These are phyloP conservation scores for Hippoglossus stenolepis DNA, from an alignment of 2,113 vertebrate species.

Conservation along the genomic window DNA sequence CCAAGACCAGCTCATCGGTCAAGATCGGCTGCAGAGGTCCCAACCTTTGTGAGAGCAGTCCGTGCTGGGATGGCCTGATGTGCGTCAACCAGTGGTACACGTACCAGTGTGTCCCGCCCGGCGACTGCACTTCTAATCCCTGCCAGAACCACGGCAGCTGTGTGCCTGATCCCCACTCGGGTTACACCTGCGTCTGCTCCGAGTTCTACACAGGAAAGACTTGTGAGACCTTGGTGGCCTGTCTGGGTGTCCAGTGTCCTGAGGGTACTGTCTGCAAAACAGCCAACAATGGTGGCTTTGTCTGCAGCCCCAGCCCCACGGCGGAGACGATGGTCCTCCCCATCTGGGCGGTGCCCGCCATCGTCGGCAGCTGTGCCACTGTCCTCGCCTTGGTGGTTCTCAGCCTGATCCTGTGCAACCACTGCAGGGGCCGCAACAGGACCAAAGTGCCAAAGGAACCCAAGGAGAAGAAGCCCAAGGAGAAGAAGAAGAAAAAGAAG, in stretches of 20 bases:
- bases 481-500: constrained; percentile 98
- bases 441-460: constrained; percentile 85
- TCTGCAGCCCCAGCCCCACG: constrained; percentile 80
- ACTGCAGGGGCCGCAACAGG: constrained; percentile 89
- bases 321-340: constrained; percentile 86
- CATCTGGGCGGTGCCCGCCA: constrained; percentile 96
- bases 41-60: constrained; percentile 91
- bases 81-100: constrained; percentile 96
- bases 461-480: constrained; percentile 90
- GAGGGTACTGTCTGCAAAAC: constrained; percentile 86
- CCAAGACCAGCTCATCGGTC: constrained; percentile 88
- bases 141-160: constrained; percentile 95
- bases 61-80: constrained; percentile 93
- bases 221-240: constrained; percentile 90
- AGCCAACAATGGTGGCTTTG: constrained; percentile 80
- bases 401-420: constrained; percentile 94
- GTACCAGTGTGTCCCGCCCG: constrained; percentile 91
- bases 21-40: constrained; percentile 94
- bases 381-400: constrained; percentile 92
- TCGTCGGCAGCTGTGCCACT: constrained; percentile 94
- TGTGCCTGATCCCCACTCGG: constrained; percentile 79
- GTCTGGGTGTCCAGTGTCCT: constrained; percentile 88
- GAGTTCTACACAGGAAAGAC: constrained; percentile 87
- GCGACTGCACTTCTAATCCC: constrained; percentile 90
- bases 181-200: constrained; percentile 91